These are phyloP conservation scores for Sus cebifrons DNA, from an alignment of 2,797 vertebrate species.

Conservation along the genomic window DNA sequence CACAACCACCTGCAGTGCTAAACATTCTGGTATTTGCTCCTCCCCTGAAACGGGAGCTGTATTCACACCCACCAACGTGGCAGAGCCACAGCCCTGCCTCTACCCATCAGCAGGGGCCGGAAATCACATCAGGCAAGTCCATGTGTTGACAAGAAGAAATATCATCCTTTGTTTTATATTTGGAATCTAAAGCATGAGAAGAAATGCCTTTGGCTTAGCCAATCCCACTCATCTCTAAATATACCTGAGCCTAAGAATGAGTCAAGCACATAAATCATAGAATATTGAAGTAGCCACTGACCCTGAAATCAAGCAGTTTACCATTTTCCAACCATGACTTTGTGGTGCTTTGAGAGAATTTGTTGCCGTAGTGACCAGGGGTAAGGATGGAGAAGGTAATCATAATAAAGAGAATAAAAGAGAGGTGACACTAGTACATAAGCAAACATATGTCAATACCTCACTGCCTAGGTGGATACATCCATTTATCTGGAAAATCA, in stretches of 20 bases:
- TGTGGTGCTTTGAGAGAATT: background rate
- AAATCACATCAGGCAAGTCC: background rate
- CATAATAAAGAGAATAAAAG: background rate
- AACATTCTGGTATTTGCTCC: background rate
- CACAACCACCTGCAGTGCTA: slow-evolving; percentile 48
- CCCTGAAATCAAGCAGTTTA: background rate
- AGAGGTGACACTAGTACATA: background rate
- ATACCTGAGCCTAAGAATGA: background rate
- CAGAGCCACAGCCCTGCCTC: background rate
- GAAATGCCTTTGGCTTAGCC: background rate
- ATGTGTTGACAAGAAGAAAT: slow-evolving; percentile 67
- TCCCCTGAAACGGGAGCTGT: background rate
- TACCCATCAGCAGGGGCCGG: background rate
- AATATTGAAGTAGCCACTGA: background rate
- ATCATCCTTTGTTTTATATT: slow-evolving; percentile 36
- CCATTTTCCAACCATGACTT: background rate
- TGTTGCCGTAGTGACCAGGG: background rate
- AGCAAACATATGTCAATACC: background rate
- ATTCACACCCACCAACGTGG: background rate
- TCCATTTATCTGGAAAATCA: background rate
- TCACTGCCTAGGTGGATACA: background rate
- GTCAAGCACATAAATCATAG: slow-evolving; percentile 22
- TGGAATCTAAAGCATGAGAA: slow-evolving; percentile 72
- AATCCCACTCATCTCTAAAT: slow-evolving; percentile 7
- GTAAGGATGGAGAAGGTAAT: background rate